phyloP scores from a whole-genome alignment of 2,888 invertebrate genomes.

The Girardia tigrina region DNA sequence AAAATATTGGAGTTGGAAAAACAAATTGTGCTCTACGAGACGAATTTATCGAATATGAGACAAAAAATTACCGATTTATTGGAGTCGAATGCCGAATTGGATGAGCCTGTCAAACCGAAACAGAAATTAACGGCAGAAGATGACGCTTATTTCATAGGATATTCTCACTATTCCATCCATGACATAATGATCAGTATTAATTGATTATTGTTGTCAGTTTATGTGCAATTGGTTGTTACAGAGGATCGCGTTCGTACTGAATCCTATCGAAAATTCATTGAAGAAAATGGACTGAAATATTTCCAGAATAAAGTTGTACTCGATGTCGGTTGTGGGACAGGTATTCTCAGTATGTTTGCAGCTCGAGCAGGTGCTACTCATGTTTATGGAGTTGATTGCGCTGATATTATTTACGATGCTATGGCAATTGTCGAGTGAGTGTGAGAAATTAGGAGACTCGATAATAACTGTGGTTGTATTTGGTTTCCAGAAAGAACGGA shows the following conservation, averaged over 20 bases:
- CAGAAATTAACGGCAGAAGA: neutral
- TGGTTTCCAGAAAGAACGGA: slow-evolving; percentile 59
- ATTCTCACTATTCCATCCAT: neutral
- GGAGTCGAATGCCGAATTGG: neutral
- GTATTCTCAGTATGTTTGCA: slow-evolving; percentile 75
- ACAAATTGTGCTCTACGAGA: too few species aligned
- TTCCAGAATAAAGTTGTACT: slow-evolving; percentile 63
- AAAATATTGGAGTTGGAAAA: too few species aligned
- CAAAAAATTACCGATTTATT: neutral
- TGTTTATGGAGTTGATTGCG: slow-evolving; percentile 51
- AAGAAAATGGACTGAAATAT: slow-evolving; percentile 58
- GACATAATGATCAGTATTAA: neutral
- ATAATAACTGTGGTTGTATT: slow-evolving; percentile 36
- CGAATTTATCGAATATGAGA: neutral
- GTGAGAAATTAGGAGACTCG: neutral
- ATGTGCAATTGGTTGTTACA: slow-evolving; percentile 47
- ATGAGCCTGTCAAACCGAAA: too few species aligned
- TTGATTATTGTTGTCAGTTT: neutral
- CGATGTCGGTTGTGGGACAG: slow-evolving; percentile 54
- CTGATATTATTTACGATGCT: slow-evolving; percentile 50
- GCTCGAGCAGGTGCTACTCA: slow-evolving; percentile 74
- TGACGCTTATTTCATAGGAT: neutral
- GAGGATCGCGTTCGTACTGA: slow-evolving; percentile 70
- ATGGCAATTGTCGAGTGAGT: slow-evolving; percentile 18
- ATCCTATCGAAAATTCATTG: slow-evolving; percentile 69